Conservation (phyloP, 1,140 invertebrate species). For the Brachionus asplanchnoidis region DNA sequence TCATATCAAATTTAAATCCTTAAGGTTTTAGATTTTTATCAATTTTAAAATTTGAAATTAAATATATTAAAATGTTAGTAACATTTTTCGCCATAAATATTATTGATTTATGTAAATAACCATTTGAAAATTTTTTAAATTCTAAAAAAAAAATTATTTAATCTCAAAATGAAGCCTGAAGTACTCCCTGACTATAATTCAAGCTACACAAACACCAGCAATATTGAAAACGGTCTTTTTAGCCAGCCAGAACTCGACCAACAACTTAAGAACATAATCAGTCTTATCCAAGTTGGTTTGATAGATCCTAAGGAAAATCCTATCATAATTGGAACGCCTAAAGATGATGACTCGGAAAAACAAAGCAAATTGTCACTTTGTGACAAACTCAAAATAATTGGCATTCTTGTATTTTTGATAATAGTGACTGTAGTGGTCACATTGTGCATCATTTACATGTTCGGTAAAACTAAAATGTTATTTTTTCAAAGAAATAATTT, state of each 20-base stretch:
- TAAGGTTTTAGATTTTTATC: background rate
- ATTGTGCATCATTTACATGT: conserved; percentile 28
- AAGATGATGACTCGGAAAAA: background rate
- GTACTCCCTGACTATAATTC: conserved; percentile 14
- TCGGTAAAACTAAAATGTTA: background rate
- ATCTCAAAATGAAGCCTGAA: conserved; percentile 2
- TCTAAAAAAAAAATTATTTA: background rate
- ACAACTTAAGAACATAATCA: conserved; percentile 22
- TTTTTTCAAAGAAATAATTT: background rate
- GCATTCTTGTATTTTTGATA: conserved; percentile 24
- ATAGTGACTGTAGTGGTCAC: conserved; percentile 13
- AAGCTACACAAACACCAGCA: conserved; percentile 13
- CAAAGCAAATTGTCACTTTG: background rate
- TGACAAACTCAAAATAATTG: conserved; percentile 16
- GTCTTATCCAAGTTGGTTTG: conserved; percentile 18
- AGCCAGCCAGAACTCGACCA: conserved; percentile 12
- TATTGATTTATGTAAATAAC: background rate
- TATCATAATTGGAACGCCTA: background rate
- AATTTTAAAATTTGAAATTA: background rate
- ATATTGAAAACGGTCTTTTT: conserved; percentile 8
- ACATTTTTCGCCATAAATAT: background rate
- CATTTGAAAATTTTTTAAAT: background rate
- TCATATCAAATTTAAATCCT: background rate
- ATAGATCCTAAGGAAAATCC: conserved; percentile 27
- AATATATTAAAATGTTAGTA: background rate